phyloP scores from a whole-genome alignment of 2,113 vertebrate genomes.

The Melierax canorus region DNA sequence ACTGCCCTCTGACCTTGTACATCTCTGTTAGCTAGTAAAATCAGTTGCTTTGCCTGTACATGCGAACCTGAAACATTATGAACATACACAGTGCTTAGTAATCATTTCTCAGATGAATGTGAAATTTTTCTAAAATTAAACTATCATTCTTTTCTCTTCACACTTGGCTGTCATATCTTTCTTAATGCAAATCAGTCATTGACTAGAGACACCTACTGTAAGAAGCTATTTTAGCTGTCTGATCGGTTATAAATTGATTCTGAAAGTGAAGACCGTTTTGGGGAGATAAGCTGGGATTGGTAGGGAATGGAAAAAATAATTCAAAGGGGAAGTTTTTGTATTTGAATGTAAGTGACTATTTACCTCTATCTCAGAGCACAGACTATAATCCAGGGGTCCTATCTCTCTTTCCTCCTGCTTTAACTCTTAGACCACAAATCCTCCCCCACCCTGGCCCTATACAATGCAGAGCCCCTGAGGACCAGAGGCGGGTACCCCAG shows the following conservation, averaged over 20 bases:
- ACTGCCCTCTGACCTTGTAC: background rate
- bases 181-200: constrained; percentile 67
- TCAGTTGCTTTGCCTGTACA: background rate
- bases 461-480: background rate
- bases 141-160: constrained; percentile 61
- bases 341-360: background rate
- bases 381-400: background rate
- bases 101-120: constrained; percentile 65
- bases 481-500: background rate
- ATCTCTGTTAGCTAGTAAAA: background rate
- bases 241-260: constrained; percentile 59
- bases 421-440: background rate
- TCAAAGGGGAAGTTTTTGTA: constrained; percentile 16
- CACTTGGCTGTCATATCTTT: constrained; percentile 62
- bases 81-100: constrained; percentile 65
- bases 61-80: background rate
- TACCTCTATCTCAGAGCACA: background rate
- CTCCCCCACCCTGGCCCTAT: accelerated
- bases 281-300: constrained; percentile 16
- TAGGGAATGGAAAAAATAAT: constrained; percentile 41
- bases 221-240: constrained; percentile 62
- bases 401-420: background rate
- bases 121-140: constrained; percentile 67
- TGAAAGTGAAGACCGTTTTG: background rate
- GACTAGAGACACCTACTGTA: constrained; percentile 66